Evolutionary conservation across 2,888 invertebrate genomes (phyloP), one percentile per base, ranked within the genome.

Genomic region (Dryobotodes eremita): DNA sequence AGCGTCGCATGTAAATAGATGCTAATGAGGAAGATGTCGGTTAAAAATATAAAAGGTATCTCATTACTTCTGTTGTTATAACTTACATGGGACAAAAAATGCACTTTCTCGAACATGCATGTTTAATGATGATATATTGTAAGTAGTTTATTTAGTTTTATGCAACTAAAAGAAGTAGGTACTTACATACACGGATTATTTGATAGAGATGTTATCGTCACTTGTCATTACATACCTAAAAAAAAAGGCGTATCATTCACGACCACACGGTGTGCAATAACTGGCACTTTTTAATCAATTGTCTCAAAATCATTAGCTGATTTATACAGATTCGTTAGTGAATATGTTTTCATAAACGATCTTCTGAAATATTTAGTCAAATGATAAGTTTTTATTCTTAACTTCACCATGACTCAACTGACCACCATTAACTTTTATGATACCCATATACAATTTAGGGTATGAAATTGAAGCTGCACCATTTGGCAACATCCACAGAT

Each of bases 381-480:
- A 31, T 79, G 2, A 48, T 5, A 79, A n/a, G 13, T 57, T 69
- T 31, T 68, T 26, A 48, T 53, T 68, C 10, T 36, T 62, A 48
- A 70, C n/a, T 42, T 55, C n/a, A 55, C 76, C 36, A 71, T 82
- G 77, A 85, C 79, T 79, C 72, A 79, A 77, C 68, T 55, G 46
- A 26, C 57, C 8, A 76, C 80, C 50, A 77, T 80, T 71, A 81
- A 78, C 13, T 79, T 84, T 85, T 79, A 87, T 75, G 70, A 72
- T 69, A 48, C 64, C 85, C 72, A 85, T 87, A 78, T 78, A 79
- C 23, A 80, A 85, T 87, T 79, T 77, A 79, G 76, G 77, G 77
- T 81, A 77, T 81, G 65, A 85, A 83, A 85, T 83, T 85, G 55
- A 82, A 46, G 61, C 65, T 73, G 31, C 50, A 69, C 46, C 64